Evolutionary conservation across 2,113 vertebrate genomes (phyloP), one percentile per base, ranked within the genome.

Genomic region (Setophaga petechia): DNA sequence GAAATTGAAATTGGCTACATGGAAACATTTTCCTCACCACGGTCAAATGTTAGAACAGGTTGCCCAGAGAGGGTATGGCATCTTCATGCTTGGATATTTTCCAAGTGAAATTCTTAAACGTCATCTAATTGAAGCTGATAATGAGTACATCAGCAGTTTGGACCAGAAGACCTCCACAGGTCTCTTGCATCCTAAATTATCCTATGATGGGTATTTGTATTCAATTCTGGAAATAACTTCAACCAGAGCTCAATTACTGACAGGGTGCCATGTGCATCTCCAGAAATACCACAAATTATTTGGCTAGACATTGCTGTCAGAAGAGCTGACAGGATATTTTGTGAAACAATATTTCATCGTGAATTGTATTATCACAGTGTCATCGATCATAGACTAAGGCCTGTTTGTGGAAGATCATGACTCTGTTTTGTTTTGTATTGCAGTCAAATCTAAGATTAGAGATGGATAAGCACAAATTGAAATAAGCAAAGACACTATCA

Each of bases 401-500:
- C 33, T 67, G 77, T 67, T 87, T 94, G 65, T 31, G 65, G 43
- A 95, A 94, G 43, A 94, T 81, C 65, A 55, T 24, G 43, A 28
- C 46, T 61, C 37, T 74, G 37, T 86, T 96, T 78, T 95, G 82
- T 84, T 95, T 87, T 87, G 59, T 78, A 63, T 5, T 67, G 68
- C 87, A 91, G 57, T 61, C 61, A 74, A 77, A 93, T 77, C 80
- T 54, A 91, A 89, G 87, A 81, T 69, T 89, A 86, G 57, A 95
- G 46, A 81, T 31, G 31, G 84, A 90, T 83, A 85, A 82, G 58
- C 63, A 88, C 49, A 49, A 90, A 93, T 18, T 80, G 44, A 82
- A 94, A 92, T 69, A 86, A 84, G 62, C 87, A 92, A 80, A 72
- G 73, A 76, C 71, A 85, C 72, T 68, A 73, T 35, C 86, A 95